Percentiles rank a stretch among this genome's conserved stretches.
Conservation (phyloP, 2,797 vertebrate genomes). For the Eutrigla gurnardus region DNA sequence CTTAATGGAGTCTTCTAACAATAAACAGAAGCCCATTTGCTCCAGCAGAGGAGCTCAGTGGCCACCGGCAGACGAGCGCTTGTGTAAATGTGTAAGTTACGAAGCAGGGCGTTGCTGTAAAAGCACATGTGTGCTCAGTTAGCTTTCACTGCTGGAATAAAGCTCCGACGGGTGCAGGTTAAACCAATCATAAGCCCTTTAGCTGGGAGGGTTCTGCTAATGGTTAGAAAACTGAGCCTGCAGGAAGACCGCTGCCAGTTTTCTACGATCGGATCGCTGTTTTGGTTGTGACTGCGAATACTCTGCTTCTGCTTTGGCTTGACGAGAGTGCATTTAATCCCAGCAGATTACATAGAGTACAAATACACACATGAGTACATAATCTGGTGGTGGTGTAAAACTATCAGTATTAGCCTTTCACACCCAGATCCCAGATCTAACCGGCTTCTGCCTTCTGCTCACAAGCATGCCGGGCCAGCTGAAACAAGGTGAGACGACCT, state of each 20-base stretch:
- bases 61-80: neutral
- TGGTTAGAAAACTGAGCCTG: neutral
- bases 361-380: constrained; percentile 8
- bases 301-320: neutral
- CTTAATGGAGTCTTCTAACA: constrained; percentile 12
- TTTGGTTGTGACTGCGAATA: constrained; percentile 7
- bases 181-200: neutral
- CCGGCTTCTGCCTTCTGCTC: neutral
- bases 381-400: constrained; percentile 35
- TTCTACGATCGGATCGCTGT: constrained; percentile 10
- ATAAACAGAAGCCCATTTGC: constrained; percentile 24
- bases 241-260: constrained; percentile 4
- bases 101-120: constrained; percentile 34
- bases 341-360: constrained; percentile 40
- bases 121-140: constrained; percentile 24
- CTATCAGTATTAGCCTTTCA: constrained; percentile 38
- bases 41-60: neutral
- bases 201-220: neutral
- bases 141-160: constrained; percentile 38
- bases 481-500: too few species aligned
- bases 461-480: neutral
- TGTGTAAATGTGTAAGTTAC: neutral
- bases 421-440: constrained; percentile 29
- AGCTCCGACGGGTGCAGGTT: constrained; percentile 28
- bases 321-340: constrained; percentile 23